phyloP scores from a whole-genome alignment of 2,888 invertebrate species.

The Hydroisotoma schaefferi region DNA sequence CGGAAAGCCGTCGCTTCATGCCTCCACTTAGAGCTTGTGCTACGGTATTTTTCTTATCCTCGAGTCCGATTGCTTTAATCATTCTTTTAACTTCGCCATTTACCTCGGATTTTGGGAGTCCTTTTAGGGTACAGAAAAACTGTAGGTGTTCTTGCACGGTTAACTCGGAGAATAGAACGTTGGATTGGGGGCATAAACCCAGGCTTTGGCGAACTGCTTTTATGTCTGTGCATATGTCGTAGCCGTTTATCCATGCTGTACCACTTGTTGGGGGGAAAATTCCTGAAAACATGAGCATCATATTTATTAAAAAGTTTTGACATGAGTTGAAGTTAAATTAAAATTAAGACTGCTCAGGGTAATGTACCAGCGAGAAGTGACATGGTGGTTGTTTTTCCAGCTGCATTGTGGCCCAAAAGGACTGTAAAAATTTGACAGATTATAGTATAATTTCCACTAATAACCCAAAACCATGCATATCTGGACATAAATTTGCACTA shows the following conservation, averaged over 20 bases:
- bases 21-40: slow-evolving; percentile 77
- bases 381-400: slow-evolving; percentile 73
- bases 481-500: too few species aligned
- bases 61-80: slow-evolving; percentile 62
- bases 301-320: neutral
- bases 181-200: slow-evolving; percentile 80
- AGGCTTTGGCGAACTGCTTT: slow-evolving; percentile 28
- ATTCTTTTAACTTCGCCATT: slow-evolving; percentile 58
- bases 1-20: slow-evolving; percentile 82
- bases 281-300: slow-evolving; percentile 4
- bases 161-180: slow-evolving; percentile 72
- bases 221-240: slow-evolving; percentile 26
- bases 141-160: slow-evolving; percentile 76
- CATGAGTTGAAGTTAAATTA: neutral
- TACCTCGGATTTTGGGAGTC: slow-evolving; percentile 55
- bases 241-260: slow-evolving; percentile 61
- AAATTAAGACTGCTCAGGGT: neutral
- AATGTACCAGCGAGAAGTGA: slow-evolving; percentile 62
- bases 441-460: neutral
- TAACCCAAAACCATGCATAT: too few species aligned
- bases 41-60: slow-evolving; percentile 61
- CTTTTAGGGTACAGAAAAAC: slow-evolving; percentile 77
- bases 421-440: neutral
- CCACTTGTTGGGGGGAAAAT: slow-evolving; percentile 63
- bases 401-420: slow-evolving; percentile 54